phyloP scores from a whole-genome alignment of 2,113 vertebrate genomes.

The Hemiprocne comata region DNA sequence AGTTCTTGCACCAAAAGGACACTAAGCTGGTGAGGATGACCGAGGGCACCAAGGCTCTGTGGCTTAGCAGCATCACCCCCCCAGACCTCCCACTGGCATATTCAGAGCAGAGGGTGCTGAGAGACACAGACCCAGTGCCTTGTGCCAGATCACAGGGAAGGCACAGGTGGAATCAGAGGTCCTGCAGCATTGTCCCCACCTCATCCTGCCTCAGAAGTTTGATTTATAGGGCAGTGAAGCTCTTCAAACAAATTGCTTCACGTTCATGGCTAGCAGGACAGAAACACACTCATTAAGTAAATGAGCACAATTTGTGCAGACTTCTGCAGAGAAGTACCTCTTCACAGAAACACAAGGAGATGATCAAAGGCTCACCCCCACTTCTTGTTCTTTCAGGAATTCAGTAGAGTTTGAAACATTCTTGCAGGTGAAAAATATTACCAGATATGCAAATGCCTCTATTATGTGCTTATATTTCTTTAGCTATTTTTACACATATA shows the following conservation, averaged over 20 bases:
- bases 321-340: background rate
- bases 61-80: background rate
- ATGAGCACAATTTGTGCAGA: background rate
- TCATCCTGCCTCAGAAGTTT: background rate
- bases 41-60: rapidly evolving
- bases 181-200: background rate
- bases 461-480: background rate
- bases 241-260: background rate
- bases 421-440: background rate
- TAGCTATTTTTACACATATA: background rate
- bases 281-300: background rate
- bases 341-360: background rate
- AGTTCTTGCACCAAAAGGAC: background rate
- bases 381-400: background rate
- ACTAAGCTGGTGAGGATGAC: background rate
- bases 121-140: background rate
- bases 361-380: background rate
- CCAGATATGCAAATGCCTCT: rapidly evolving
- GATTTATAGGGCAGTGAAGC: background rate
- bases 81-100: rapidly evolving
- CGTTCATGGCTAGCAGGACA: background rate
- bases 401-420: background rate
- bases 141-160: background rate
- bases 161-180: background rate
- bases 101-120: background rate